Percentiles rank a stretch among this genome's conserved stretches.
These are phyloP conservation scores for Pangasius sanitwongsei DNA, from an alignment of 2,797 vertebrate genomes.

Conservation along the genomic window DNA sequence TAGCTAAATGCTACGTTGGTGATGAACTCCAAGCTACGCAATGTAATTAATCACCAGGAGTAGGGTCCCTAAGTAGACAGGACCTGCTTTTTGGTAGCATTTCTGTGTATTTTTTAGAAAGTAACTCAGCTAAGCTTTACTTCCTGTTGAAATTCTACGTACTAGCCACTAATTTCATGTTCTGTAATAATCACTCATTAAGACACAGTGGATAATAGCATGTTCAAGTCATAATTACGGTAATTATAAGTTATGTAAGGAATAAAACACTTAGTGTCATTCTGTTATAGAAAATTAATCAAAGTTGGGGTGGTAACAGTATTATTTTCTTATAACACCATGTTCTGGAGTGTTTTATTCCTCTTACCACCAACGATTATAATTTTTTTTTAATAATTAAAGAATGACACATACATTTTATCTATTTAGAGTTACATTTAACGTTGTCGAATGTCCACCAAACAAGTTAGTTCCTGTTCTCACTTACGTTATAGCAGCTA, in stretches of 20 bases:
- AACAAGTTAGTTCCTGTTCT: too few species aligned
- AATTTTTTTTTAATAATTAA: too few species aligned
- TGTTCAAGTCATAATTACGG: not conserved
- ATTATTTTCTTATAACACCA: too few species aligned
- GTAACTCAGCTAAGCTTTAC: not conserved
- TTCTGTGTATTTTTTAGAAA: not conserved
- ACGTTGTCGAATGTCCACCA: too few species aligned
- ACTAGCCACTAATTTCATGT: not conserved
- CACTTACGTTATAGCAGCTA: too few species aligned
- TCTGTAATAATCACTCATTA: not conserved
- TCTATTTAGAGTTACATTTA: too few species aligned
- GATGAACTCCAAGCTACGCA: not conserved
- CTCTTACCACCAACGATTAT: not conserved
- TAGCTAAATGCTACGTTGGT: not conserved
- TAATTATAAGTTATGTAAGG: not conserved
- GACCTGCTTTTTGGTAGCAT: not conserved
- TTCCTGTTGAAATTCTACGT: not conserved
- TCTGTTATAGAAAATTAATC: not conserved
- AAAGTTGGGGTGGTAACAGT: too few species aligned
- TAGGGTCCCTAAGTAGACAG: not conserved
- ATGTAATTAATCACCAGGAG: not conserved
- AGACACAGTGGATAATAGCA: not conserved
- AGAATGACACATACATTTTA: too few species aligned
- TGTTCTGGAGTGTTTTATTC: not conserved
- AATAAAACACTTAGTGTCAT: too few species aligned